phyloP scores from a whole-genome alignment of 2,113 vertebrate species.

The Podilymbus podiceps region DNA sequence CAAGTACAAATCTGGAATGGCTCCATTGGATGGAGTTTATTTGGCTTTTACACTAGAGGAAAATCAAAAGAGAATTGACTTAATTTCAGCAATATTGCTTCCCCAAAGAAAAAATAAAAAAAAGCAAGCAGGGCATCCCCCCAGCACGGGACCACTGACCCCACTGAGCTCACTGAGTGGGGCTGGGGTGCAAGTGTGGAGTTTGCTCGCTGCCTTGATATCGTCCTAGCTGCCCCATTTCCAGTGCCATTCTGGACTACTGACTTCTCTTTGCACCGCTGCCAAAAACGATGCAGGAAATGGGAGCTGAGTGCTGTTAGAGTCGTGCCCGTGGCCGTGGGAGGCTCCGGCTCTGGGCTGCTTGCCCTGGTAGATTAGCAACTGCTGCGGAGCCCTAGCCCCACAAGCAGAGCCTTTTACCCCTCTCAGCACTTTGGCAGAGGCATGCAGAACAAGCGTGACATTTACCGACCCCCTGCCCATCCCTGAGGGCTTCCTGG shows the following conservation, averaged over 20 bases:
- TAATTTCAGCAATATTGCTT: not conserved
- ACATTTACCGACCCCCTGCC: not conserved
- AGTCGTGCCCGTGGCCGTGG: rapidly evolving
- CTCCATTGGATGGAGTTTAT: not conserved
- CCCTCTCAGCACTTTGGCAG: not conserved
- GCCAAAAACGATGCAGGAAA: not conserved
- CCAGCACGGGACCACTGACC: not conserved
- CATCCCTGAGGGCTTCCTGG: not conserved
- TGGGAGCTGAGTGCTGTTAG: not conserved
- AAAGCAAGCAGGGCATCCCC: not conserved
- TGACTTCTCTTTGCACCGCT: not conserved
- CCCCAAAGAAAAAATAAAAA: not conserved
- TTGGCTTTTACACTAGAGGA: not conserved
- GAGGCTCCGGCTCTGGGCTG: not conserved
- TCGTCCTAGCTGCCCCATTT: not conserved
- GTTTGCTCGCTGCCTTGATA: not conserved
- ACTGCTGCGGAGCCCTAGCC: not conserved
- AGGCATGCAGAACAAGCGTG: not conserved
- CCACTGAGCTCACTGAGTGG: not conserved
- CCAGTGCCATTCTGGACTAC: not conserved
- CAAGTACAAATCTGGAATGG: not conserved
- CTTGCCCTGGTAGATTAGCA: rapidly evolving
- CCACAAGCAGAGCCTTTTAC: not conserved
- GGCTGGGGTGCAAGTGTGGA: not conserved
- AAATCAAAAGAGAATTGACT: not conserved